A percentile compares a stretch with the other conserved stretches of the same genome.
phyloP scores from a whole-genome alignment of 2,797 vertebrate genomes.

The Limnodromus scolopaceus region DNA sequence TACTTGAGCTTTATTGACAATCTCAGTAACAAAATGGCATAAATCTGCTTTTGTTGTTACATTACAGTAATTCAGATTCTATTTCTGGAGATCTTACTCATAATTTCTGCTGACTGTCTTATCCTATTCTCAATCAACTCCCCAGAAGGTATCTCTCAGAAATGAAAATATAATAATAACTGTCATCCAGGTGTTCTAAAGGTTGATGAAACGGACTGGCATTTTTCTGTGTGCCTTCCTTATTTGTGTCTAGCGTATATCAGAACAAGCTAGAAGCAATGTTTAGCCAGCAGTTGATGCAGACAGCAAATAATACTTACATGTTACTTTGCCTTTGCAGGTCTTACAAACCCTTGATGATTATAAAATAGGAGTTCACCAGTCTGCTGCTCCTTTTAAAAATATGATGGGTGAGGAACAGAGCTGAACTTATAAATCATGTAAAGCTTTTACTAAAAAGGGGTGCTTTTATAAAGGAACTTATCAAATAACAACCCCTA shows the following conservation, averaged over 20 bases:
- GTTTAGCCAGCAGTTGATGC: background rate
- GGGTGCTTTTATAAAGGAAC: background rate
- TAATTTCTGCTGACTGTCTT: background rate
- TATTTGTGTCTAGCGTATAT: background rate
- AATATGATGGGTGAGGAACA: background rate
- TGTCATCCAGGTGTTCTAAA: background rate
- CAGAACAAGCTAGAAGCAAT: background rate
- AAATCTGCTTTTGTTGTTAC: background rate
- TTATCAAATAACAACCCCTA: rapidly evolving
- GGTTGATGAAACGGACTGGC: rapidly evolving
- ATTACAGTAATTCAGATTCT: background rate
- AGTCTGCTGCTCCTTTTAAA: background rate
- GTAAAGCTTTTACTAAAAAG: background rate
- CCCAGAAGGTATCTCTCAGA: background rate
- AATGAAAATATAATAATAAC: background rate
- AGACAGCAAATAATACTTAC: background rate
- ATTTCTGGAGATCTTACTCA: background rate
- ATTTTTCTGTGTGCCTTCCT: background rate
- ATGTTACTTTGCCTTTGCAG: background rate
- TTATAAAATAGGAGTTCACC: background rate
- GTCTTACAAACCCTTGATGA: background rate
- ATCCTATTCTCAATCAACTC: background rate
- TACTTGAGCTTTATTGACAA: background rate
- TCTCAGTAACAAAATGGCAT: background rate
- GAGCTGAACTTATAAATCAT: background rate